Conservation (phyloP, 2,113 vertebrate genomes). For the Psittacus erithacus region DNA sequence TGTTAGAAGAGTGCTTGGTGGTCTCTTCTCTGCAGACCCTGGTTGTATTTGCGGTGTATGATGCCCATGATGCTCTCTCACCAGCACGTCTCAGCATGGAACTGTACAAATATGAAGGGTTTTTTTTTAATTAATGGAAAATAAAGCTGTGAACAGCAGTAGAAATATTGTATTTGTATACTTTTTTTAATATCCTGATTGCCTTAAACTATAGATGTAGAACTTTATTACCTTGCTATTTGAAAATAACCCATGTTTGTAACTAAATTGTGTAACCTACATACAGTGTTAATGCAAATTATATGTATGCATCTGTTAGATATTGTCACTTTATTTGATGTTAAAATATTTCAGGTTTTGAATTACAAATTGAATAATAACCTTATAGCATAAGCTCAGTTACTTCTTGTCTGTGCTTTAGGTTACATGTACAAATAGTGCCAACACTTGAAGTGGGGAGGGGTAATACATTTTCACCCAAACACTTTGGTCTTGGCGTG, state of each 20-base stretch:
- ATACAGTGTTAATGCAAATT: constrained; percentile 73
- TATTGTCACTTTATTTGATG: constrained; percentile 73
- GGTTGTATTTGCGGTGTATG: neutral
- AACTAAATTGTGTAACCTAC: constrained; percentile 72
- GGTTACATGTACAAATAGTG: constrained; percentile 42
- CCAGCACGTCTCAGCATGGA: constrained; percentile 4
- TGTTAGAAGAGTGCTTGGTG: neutral
- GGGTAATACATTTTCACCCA: constrained; percentile 78
- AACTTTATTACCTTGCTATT: constrained; percentile 73
- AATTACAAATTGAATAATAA: constrained; percentile 63
- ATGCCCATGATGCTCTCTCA: neutral
- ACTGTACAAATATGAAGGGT: constrained; percentile 66
- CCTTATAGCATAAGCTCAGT: constrained; percentile 20
- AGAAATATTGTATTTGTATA: constrained; percentile 75
- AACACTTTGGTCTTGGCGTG: constrained; percentile 34
- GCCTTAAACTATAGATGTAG: constrained; percentile 81
- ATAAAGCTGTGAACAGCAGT: constrained; percentile 83
- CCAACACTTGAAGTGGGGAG: constrained; percentile 52
- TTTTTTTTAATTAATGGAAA: constrained; percentile 66
- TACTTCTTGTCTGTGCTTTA: constrained; percentile 48
- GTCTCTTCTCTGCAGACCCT: neutral
- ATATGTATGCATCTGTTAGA: constrained; percentile 74
- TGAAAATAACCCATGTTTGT: constrained; percentile 74
- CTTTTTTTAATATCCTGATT: constrained; percentile 75
- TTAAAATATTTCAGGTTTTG: constrained; percentile 50